Evolutionary conservation across 2,888 invertebrate species (phyloP).

Genomic region (Trisateles emortualis): DNA sequence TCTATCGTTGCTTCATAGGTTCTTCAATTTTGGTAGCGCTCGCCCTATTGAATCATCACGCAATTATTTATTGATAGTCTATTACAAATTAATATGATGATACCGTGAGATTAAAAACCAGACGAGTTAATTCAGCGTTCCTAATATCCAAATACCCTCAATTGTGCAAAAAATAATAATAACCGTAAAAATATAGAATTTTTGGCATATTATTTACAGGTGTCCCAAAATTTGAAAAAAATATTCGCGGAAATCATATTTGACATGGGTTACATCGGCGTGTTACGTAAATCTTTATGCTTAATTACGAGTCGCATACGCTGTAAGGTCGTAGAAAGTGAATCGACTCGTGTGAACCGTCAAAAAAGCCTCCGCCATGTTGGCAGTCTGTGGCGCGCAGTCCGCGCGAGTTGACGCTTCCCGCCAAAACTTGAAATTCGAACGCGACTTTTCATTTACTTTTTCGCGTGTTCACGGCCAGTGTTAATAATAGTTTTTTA

Average conservation of each 20-base stretch:
- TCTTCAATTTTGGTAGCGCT: too few relatives aligned
- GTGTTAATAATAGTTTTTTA: slow-evolving; percentile 60
- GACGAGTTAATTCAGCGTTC: not conserved
- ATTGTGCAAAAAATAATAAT: not conserved
- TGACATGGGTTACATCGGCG: slow-evolving; percentile 75
- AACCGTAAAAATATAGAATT: not conserved
- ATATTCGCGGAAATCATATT: slow-evolving; percentile 71
- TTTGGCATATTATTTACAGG: slow-evolving; percentile 4
- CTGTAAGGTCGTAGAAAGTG: slow-evolving; percentile 87
- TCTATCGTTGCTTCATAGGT: too few relatives aligned
- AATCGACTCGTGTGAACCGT: slow-evolving; percentile 86
- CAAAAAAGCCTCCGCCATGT: slow-evolving; percentile 84
- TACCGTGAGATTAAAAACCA: not conserved
- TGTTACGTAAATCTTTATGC: slow-evolving; percentile 83
- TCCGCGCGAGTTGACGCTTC: slow-evolving; percentile 78
- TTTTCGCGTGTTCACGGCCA: slow-evolving; percentile 66
- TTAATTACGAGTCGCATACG: slow-evolving; percentile 84
- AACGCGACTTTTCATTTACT: slow-evolving; percentile 63
- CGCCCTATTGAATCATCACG: too few relatives aligned
- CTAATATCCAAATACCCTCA: not conserved
- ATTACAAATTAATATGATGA: not conserved
- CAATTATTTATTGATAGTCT: not conserved
- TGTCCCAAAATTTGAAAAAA: slow-evolving; percentile 42
- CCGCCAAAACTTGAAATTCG: slow-evolving; percentile 76
- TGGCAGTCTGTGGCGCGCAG: slow-evolving; percentile 83